Evolutionary conservation across 2,888 invertebrate species (phyloP).

Genomic region (Tillus elongatus): DNA sequence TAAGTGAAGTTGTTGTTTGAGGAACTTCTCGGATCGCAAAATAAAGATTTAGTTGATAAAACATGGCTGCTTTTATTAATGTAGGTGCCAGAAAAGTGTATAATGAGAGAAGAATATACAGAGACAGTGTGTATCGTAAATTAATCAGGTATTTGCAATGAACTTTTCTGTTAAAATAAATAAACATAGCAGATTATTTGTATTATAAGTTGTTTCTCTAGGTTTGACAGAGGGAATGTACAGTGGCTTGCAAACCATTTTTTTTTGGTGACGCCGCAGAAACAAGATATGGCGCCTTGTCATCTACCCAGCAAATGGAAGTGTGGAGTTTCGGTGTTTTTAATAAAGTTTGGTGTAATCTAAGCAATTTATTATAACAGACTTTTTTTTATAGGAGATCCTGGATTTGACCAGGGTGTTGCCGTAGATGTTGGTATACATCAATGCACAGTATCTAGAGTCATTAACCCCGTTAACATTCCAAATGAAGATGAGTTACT

Average conservation of each 20-base stretch:
- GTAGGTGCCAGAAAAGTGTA: too few species aligned
- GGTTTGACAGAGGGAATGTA: conserved; percentile 11
- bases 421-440: conserved; percentile 13
- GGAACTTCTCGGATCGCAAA: too few species aligned
- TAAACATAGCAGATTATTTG: too few species aligned
- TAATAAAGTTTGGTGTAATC: conserved; percentile 3
- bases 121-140: too few species aligned
- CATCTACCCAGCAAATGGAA: conserved; percentile 9
- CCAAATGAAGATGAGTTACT: neutral
- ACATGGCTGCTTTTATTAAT: too few species aligned
- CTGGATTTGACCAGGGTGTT: conserved; percentile 13
- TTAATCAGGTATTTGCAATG: too few species aligned
- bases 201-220: conserved; percentile 6
- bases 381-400: conserved; percentile 9
- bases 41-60: too few species aligned
- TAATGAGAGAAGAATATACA: too few species aligned
- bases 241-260: conserved; percentile 10
- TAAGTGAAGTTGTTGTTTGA: too few species aligned
- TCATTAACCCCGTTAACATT: conserved; percentile 7
- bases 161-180: too few species aligned
- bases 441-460: conserved; percentile 13
- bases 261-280: conserved; percentile 10
- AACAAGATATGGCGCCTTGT: conserved; percentile 11
- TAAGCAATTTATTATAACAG: neutral
- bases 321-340: conserved; percentile 6